Evolutionary conservation across 2,113 vertebrate genomes (phyloP).

Genomic region (Oceanites oceanicus): DNA sequence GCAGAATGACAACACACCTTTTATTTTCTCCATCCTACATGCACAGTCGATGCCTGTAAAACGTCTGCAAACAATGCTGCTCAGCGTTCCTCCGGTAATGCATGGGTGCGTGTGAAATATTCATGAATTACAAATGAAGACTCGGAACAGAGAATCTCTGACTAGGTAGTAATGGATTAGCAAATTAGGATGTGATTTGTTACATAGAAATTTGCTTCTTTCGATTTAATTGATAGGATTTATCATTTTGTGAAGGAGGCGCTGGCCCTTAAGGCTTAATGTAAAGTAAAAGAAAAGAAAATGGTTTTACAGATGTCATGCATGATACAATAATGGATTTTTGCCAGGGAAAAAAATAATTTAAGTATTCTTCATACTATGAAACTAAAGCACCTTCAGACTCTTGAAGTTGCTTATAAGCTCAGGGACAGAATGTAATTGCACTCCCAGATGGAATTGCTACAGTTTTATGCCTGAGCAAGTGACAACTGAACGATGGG

Average conservation of each 20-base stretch:
- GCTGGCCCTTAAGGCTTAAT: not conserved
- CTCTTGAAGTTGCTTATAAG: not conserved
- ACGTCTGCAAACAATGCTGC: not conserved
- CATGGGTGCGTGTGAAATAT: not conserved
- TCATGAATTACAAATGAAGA: conserved; percentile 34
- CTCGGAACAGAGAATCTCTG: not conserved
- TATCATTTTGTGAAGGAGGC: not conserved
- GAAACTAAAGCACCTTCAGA: not conserved
- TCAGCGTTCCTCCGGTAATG: not conserved
- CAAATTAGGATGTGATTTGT: conserved; percentile 4
- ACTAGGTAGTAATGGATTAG: not conserved
- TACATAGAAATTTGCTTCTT: not conserved
- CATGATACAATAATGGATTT: not conserved
- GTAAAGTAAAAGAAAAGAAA: not conserved
- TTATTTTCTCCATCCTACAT: not conserved
- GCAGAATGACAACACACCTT: not conserved
- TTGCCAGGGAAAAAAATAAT: not conserved
- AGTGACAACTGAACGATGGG: not conserved
- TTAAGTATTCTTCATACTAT: not conserved
- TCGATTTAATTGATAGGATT: not conserved
- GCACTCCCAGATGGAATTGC: not conserved
- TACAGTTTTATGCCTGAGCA: not conserved
- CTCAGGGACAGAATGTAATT: not conserved
- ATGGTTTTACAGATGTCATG: not conserved
- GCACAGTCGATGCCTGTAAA: not conserved